Conservation (phyloP, 2,888 invertebrate species). For the Sinelater perroti region DNA sequence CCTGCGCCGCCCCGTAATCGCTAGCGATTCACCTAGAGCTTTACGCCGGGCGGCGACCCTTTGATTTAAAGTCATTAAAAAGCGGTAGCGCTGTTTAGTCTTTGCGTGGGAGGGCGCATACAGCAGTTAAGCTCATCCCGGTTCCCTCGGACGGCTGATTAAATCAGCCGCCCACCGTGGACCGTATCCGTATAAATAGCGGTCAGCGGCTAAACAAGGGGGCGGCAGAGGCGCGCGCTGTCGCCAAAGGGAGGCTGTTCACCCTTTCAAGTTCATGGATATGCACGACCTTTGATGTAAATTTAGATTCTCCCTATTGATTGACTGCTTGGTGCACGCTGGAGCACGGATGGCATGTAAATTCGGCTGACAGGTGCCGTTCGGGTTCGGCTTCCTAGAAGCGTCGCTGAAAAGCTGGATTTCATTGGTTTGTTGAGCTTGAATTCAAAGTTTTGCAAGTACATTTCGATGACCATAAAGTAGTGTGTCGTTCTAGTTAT, state of each 20-base stretch:
- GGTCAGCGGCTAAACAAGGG: constrained; percentile 17
- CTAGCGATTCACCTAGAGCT: neutral
- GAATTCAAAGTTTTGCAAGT: no score
- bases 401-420: no score
- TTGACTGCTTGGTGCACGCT: constrained; percentile 4
- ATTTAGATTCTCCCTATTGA: constrained; percentile 7
- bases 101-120: constrained; percentile 1
- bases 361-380: constrained; percentile 5
- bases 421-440: no score
- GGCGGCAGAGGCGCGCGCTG: constrained; percentile 1
- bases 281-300: constrained; percentile 23
- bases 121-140: neutral
- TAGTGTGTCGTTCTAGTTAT: no score
- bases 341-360: neutral
- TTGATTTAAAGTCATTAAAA: constrained; percentile 12
- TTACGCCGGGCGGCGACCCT: neutral
- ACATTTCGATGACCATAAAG: no score
- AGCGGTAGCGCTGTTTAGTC: neutral
- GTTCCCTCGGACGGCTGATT: constrained; percentile 10
- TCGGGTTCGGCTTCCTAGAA: neutral
- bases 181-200: constrained; percentile 22
- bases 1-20: neutral
- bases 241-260: constrained; percentile 8
- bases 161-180: constrained; percentile 5
- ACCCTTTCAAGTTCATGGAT: constrained; percentile 28